Conservation (phyloP, 1,140 invertebrate genomes). For the Amphibalanus amphitrite region DNA sequence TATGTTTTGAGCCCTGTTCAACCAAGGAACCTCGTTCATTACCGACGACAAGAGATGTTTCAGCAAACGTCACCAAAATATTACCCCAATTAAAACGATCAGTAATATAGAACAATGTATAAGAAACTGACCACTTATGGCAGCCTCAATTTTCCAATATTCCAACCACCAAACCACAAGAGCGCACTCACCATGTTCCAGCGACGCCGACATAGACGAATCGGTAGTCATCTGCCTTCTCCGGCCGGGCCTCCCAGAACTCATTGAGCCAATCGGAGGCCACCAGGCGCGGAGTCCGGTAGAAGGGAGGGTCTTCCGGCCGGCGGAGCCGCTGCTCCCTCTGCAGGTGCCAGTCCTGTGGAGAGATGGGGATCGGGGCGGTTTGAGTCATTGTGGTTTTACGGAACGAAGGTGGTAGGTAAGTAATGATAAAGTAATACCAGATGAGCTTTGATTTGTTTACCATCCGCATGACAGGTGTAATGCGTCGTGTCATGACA, state of each 20-base stretch:
- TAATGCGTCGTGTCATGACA: not conserved
- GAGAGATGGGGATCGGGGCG: too few species aligned
- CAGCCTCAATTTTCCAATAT: not conserved
- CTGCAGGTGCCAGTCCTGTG: not conserved
- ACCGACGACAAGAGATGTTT: not conserved
- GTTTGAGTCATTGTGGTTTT: too few species aligned
- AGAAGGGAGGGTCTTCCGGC: not conserved
- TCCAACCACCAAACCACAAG: too few species aligned
- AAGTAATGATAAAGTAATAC: too few species aligned
- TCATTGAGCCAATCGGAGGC: slow-evolving; percentile 1
- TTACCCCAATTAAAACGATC: not conserved
- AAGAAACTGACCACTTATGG: not conserved
- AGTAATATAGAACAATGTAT: not conserved
- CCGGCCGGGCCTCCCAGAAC: not conserved
- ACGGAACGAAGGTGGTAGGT: too few species aligned
- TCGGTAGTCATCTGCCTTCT: not conserved
- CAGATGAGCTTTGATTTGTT: too few species aligned
- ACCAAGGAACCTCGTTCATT: too few species aligned
- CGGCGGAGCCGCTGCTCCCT: not conserved
- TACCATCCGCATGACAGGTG: too few species aligned
- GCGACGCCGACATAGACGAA: not conserved
- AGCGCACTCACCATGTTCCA: not conserved
- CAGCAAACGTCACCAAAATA: not conserved
- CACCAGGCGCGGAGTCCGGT: not conserved
- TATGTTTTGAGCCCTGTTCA: not conserved